Percentiles rank a stretch among this genome's conserved stretches.
Evolutionary conservation across 2,888 invertebrate species (phyloP).

Genomic region (Rhagonycha lutea): DNA sequence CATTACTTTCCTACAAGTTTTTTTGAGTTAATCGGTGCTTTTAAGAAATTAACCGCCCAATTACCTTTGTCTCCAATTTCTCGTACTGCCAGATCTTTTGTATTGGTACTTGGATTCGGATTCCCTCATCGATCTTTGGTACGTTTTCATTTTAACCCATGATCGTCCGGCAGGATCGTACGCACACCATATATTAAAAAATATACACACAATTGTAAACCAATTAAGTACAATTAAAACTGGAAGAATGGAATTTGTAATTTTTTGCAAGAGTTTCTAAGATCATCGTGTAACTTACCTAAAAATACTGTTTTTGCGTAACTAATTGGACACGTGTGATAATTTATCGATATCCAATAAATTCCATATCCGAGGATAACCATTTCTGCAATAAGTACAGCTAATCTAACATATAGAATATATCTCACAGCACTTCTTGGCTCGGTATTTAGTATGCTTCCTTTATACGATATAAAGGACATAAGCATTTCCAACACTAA

Average conservation of each 20-base stretch:
- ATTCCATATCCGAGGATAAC: conserved; percentile 73
- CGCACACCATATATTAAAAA: conserved; percentile 83
- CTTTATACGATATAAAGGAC: conserved; percentile 71
- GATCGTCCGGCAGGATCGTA: conserved; percentile 86
- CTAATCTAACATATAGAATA: conserved; percentile 71
- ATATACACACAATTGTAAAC: conserved; percentile 71
- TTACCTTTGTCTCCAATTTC: conserved; percentile 85
- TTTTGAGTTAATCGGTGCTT: neutral
- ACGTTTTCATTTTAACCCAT: conserved; percentile 89
- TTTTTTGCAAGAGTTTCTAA: neutral
- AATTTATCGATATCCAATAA: conserved; percentile 70
- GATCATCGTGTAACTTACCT: conserved; percentile 59
- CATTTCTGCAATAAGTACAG: conserved; percentile 74
- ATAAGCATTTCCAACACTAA: conserved; percentile 68
- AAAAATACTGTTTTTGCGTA: conserved; percentile 74
- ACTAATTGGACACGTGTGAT: conserved; percentile 68
- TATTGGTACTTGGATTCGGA: conserved; percentile 77
- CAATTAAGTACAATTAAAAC: conserved; percentile 80
- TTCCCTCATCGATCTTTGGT: conserved; percentile 79
- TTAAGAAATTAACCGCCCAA: conserved; percentile 4
- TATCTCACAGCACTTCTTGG: conserved; percentile 72
- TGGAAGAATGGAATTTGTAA: conserved; percentile 44
- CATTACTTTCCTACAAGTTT: conserved; percentile 74
- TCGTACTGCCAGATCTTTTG: conserved; percentile 75
- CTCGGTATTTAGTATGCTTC: conserved; percentile 73